Conservation (phyloP, 2,888 invertebrate genomes). For the Cylindroiulus punctatus region DNA sequence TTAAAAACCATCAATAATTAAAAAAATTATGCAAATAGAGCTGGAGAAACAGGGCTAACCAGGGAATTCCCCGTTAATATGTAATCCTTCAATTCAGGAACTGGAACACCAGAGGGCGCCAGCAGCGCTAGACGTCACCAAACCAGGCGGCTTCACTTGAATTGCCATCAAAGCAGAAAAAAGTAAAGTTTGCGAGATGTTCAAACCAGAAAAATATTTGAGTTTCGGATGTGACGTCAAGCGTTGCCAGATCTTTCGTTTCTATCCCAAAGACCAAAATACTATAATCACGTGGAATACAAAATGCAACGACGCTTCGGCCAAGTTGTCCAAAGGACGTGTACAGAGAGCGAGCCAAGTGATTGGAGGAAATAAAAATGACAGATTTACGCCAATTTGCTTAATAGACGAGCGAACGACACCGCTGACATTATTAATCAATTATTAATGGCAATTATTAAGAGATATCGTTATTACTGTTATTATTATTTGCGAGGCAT, state of each 20-base stretch:
- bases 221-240: background rate
- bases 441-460: constrained; percentile 30
- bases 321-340: background rate
- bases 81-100: background rate
- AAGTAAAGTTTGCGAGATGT: background rate
- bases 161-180: background rate
- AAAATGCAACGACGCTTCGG: constrained; percentile 9
- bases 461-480: constrained; percentile 40
- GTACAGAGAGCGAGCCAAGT: constrained; percentile 38
- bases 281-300: constrained; percentile 16
- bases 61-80: background rate
- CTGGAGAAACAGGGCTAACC: background rate
- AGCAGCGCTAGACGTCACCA: background rate
- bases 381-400: constrained; percentile 43
- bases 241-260: background rate
- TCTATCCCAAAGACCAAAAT: background rate
- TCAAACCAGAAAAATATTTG: background rate
- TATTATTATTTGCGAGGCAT: constrained; percentile 45
- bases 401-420: constrained; percentile 32
- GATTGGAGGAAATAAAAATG: constrained; percentile 32
- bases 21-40: constrained; percentile 45
- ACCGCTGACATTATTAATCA: constrained; percentile 29
- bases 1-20: constrained; percentile 31
- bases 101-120: background rate
- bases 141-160: background rate